A percentile compares a stretch with the other conserved stretches of the same genome.
phyloP scores from a whole-genome alignment of 2,888 invertebrate species.

The Andrena minutula region DNA sequence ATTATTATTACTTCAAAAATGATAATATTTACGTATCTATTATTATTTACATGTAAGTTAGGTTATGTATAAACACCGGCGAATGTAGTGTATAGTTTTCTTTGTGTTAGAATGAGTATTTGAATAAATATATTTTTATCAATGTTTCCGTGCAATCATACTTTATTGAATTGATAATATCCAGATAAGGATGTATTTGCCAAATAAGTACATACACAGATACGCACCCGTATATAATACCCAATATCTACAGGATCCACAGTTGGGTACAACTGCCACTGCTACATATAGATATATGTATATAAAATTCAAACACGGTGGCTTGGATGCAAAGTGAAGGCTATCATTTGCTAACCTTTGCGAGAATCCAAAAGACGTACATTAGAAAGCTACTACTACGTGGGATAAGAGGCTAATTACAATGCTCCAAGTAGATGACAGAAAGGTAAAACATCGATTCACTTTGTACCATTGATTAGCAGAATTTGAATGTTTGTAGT shows the following conservation, averaged over 20 bases:
- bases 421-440: constrained; percentile 71
- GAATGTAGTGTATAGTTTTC: background rate
- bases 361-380: constrained; percentile 45
- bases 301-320: constrained; percentile 48
- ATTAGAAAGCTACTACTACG: constrained; percentile 10
- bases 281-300: constrained; percentile 17
- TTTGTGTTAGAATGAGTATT: background rate
- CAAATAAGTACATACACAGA: too few relatives aligned
- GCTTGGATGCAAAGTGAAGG: constrained; percentile 34
- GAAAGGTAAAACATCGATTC: constrained; percentile 62
- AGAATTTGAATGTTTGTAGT: background rate
- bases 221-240: background rate
- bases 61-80: constrained; percentile 15
- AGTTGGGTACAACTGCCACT: constrained; percentile 45
- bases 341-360: constrained; percentile 58
- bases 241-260: constrained; percentile 17
- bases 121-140: background rate
- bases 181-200: too few relatives aligned
- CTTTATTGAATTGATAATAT: background rate
- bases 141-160: background rate
- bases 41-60: background rate
- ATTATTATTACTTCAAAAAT: background rate
- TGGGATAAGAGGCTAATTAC: constrained; percentile 34
- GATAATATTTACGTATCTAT: too few relatives aligned
- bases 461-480: constrained; percentile 9